Evolutionary conservation across 2,888 invertebrate genomes (phyloP).

Genomic region (Mythimna albipuncta): DNA sequence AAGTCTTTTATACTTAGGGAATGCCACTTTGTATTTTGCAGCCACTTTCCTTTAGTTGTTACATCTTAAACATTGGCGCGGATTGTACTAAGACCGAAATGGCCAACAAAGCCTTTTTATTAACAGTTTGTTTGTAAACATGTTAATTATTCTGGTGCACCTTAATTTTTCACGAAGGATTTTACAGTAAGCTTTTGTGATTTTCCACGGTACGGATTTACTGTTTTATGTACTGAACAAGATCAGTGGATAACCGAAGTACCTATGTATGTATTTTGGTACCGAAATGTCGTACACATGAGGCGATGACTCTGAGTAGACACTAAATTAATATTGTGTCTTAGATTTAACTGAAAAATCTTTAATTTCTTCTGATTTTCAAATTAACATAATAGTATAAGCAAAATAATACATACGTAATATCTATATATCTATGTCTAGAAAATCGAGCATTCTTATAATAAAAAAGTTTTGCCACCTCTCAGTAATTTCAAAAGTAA

Average conservation of each 20-base stretch:
- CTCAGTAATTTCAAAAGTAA: neutral
- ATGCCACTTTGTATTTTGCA: neutral
- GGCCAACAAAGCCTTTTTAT: neutral
- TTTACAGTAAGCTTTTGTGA: conserved; percentile 27
- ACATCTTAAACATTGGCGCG: neutral
- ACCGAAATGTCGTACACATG: too few species aligned
- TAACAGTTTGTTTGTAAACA: conserved; percentile 5
- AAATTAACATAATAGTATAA: neutral
- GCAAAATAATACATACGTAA: neutral
- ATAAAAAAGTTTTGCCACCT: neutral
- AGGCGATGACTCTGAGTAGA: neutral
- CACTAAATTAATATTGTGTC: neutral
- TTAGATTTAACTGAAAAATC: neutral
- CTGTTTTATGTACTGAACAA: conserved; percentile 10
- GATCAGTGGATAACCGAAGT: conserved; percentile 13
- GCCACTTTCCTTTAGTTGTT: neutral
- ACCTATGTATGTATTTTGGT: too few species aligned
- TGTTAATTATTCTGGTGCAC: conserved; percentile 8
- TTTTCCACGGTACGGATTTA: conserved; percentile 42
- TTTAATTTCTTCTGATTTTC: neutral
- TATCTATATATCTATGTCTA: too few species aligned
- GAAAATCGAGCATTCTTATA: neutral
- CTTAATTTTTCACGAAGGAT: conserved; percentile 23
- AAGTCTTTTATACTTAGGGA: neutral
- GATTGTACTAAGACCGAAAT: neutral